Evolutionary conservation across 1,140 invertebrate species (phyloP), one percentile per base, ranked within the genome.

Genomic region (Oscheius sp.): DNA sequence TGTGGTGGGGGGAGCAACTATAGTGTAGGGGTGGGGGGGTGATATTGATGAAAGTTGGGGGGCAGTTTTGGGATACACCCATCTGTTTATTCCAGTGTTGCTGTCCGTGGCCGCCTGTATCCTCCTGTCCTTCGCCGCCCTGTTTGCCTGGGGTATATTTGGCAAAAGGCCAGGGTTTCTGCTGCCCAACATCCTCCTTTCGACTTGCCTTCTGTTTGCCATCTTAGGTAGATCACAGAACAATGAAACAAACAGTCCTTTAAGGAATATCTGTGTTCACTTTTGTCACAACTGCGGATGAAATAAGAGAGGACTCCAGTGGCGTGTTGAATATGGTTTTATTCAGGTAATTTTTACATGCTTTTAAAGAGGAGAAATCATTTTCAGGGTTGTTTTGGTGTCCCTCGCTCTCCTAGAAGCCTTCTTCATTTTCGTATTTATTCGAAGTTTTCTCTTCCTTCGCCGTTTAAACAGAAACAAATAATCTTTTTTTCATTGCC

Each of bases 331-430:
- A 55, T 23, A 20, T 55, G 23, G 15, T 55, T 26, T 55, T 55
- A 23, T 55, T 55, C 49, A 55, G 49, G 49, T 55, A 23, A 42
- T n/a, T n/a, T n/a, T n/a, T n/a, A n/a, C n/a, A n/a, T n/a, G n/a
- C n/a, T n/a, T n/a, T n/a, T n/a, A n/a, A n/a, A n/a, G n/a, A n/a
- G n/a, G 38, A 42, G 10, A 42, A 42, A 42, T 42, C 38, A 10
- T 10, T 55, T 55, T 55, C 49, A 55, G 49, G 28, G 23, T 23
- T 26, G 28, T 55, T 23, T 26, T 55, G 15, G 23, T 26, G 7
- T 15, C 49, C 4, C 23, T 55, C 15, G 4, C 49, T 4, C 7
- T 55, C 7, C 23, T 7, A 7, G 15, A 55, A 55, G 49, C 49
- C 49, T 55, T 55, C 49, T 55, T 55, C 23, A 15, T 55, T 23